Base-by-base conservation (phyloP, 1,140 invertebrate species). In the Gryllus bimaculatus region DNA sequence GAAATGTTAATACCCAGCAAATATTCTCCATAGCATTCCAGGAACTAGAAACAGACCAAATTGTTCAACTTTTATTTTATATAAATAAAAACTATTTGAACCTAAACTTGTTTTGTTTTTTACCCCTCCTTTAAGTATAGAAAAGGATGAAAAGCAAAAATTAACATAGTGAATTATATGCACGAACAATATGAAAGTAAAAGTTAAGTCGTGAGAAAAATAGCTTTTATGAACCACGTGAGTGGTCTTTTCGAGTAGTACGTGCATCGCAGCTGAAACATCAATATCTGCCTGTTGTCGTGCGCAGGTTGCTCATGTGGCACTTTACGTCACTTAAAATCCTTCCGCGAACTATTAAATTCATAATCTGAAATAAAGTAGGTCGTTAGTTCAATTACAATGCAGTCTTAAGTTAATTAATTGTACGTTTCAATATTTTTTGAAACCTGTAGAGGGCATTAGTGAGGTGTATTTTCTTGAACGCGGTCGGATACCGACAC, bases 221-320 rank as follows among this genome's bases (percentile, higher is more conserved):
- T 18, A 66, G 54, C 3, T 66, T 66, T 13, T 18, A 13, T 13
- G 54, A 66, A 66, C 54, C 18, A 66, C 10, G 54, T 13, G 54
- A 10, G 54, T 18, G 54, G 54, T 18, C 73, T 73, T n/a, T 73
- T 18, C 73, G 20, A 18, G 73, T 20, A 73, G 20, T 12, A 75
- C n/a, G 74, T 75, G 13, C 74, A 75, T 75, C 10, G 54, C 12
- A 47, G 47, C n/a, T 21, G 15, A 66, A 73, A 78, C 78, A 39
- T 78, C 78, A 78, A 78, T 80, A 80, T 77, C 47, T 73, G 75
- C 20, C 76, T 73, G 47, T 54, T 20, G 75, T 73, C 26, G 20
- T 79, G 79, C 79, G 79, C 79, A 80, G 79, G 79, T 77, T 80
- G 79, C 47, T 77, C 79, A 80, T 77, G 79, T 80, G 79, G 79